Percentiles rank a stretch among this genome's conserved stretches.
These are phyloP conservation scores for Lepidothrix coronata DNA, from an alignment of 2,113 vertebrate genomes.

Conservation along the genomic window DNA sequence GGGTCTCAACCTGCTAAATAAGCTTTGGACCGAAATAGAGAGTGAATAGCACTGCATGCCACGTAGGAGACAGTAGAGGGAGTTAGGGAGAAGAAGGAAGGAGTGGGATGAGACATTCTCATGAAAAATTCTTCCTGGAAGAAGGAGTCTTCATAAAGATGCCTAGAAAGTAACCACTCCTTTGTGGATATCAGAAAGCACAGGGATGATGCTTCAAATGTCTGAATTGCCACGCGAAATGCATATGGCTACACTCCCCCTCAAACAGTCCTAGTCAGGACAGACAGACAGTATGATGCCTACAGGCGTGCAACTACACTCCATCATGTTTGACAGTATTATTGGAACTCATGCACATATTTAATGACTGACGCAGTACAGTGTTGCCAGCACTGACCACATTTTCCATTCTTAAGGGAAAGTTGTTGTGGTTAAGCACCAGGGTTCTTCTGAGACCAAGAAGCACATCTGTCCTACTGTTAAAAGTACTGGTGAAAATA, in stretches of 20 bases:
- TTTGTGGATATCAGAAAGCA: neutral
- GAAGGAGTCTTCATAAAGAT: neutral
- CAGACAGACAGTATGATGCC: neutral
- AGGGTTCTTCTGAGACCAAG: neutral
- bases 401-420: neutral
- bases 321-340: neutral
- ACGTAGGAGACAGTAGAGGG: neutral
- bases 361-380: neutral
- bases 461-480: neutral
- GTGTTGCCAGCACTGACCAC: neutral
- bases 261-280: neutral
- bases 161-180: neutral
- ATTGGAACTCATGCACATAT: neutral
- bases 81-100: neutral
- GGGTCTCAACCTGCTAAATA: neutral
- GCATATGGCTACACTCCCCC: neutral
- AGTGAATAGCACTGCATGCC: neutral
- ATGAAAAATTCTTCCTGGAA: neutral
- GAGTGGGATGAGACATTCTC: neutral
- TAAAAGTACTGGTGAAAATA: neutral
- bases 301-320: neutral
- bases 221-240: neutral
- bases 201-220: neutral
- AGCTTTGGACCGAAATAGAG: neutral
- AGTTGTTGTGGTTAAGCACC: neutral